Conservation (phyloP, 1,140 invertebrate genomes). For the Reticulitermes speratus region DNA sequence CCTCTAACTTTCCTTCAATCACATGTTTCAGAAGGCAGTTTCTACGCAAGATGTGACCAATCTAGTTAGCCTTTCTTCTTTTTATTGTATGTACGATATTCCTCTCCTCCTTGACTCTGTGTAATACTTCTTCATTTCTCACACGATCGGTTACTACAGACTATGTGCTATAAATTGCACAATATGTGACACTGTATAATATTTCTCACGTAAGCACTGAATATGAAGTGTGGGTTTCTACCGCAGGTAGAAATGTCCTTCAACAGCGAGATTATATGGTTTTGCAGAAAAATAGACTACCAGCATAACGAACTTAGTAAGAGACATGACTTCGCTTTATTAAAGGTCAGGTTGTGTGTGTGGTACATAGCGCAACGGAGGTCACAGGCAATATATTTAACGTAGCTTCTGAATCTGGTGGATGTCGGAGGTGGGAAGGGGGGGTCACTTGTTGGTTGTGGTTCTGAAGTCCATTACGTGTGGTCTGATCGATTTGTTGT, state of each 20-base stretch:
- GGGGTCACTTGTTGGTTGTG: background rate
- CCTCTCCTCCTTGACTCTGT: too few species aligned
- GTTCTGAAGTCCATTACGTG: slow-evolving; percentile 14
- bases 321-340: background rate
- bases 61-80: too few species aligned
- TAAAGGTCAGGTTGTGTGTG: background rate
- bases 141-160: too few species aligned
- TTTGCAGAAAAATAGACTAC: background rate
- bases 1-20: too few species aligned
- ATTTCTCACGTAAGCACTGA: background rate
- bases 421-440: too few species aligned
- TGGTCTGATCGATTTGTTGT: slow-evolving; percentile 7
- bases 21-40: too few species aligned
- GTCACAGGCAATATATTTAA: background rate
- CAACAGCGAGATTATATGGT: background rate
- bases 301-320: background rate
- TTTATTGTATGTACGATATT: too few species aligned
- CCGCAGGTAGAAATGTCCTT: background rate
- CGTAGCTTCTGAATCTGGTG: background rate
- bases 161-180: too few species aligned
- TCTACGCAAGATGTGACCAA: too few species aligned
- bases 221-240: background rate
- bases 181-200: background rate
- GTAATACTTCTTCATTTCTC: too few species aligned
- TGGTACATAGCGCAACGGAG: background rate